Evolutionary conservation across 2,113 vertebrate species (phyloP).

Genomic region (Poeciliopsis turrubarensis): DNA sequence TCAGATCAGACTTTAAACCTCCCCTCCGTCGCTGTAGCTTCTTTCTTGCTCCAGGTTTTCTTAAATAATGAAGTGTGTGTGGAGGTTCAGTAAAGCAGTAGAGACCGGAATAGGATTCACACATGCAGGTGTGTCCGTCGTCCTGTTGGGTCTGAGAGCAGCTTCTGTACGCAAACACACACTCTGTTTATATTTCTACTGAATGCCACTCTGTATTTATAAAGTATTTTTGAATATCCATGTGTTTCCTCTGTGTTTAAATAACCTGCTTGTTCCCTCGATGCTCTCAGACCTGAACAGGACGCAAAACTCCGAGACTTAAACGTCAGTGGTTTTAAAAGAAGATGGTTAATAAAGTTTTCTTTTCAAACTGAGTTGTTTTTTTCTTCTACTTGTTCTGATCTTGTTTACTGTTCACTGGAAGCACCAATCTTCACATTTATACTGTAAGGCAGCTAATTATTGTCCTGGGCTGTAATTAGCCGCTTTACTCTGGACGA

Average conservation of each 20-base stretch:
- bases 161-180: slow-evolving; percentile 8
- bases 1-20: background rate
- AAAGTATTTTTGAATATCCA: slow-evolving; percentile 29
- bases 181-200: slow-evolving; percentile 23
- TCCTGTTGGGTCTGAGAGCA: slow-evolving; percentile 52
- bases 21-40: background rate
- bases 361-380: slow-evolving; percentile 7
- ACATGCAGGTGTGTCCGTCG: slow-evolving; percentile 8
- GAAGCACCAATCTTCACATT: background rate
- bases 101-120: slow-evolving; percentile 9
- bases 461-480: too few relatives aligned
- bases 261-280: background rate
- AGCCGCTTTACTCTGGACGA: too few relatives aligned
- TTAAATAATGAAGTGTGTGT: slow-evolving; percentile 6
- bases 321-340: slow-evolving; percentile 39
- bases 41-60: background rate
- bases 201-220: slow-evolving; percentile 59
- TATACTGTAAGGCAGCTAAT: too few relatives aligned
- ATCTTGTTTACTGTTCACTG: background rate
- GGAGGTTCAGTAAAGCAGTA: background rate
- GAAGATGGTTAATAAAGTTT: slow-evolving; percentile 61
- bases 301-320: slow-evolving; percentile 21
- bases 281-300: slow-evolving; percentile 54
- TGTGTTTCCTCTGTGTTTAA: slow-evolving; percentile 30
- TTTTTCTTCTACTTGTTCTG: background rate